Base-by-base conservation (phyloP, 2,888 invertebrate genomes). In the Scrobipalpa costella region DNA sequence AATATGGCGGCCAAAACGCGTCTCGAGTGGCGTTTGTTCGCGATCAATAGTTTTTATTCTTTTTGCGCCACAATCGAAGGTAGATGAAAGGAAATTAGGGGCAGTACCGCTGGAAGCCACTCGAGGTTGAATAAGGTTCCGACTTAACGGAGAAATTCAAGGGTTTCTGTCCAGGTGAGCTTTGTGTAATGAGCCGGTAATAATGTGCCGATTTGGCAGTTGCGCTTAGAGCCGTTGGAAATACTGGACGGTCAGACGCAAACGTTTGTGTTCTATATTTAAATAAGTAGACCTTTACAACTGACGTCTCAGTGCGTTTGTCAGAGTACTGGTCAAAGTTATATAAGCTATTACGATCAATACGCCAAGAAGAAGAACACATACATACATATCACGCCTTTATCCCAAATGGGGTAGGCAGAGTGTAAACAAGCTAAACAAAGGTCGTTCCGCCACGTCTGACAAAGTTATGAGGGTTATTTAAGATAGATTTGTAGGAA, bases 61-160 rank as follows among this genome's bases (percentile, higher is more conserved):
- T 84, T 84, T 86, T 85, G 78, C 81, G 75, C 80, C 80, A 84
- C 86, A 84, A 86, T 86, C 83, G 82, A 83, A 86, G 84, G 85
- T 81, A 81, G 81, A 85, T 90, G 86, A 90, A 90, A 88, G 85
- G 84, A 85, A 86, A 84, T 86, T 84, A 82, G 85, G 86, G 85
- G 77, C 77, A 78, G 77, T 73, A 70, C 73, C 71, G 77, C 76
- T 79, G 82, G 80, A 80, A 71, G 80, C 88, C 90, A 88, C 90
- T 90, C 78, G 84, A 90, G 73, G 70, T 65, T 89, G 84, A 90
- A 90, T 90, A 85, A 83, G 82, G 75, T n/a, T n/a, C 71, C 65
- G 81, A 84, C 80, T 83, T 88, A 87, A 85, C 88, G 84, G 86
- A 75, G 84, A 83, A 79, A 86, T 86, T 83, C 80, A 78, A 84